phyloP scores from a whole-genome alignment of 2,888 invertebrate genomes.

The Tenthredo amoena region DNA sequence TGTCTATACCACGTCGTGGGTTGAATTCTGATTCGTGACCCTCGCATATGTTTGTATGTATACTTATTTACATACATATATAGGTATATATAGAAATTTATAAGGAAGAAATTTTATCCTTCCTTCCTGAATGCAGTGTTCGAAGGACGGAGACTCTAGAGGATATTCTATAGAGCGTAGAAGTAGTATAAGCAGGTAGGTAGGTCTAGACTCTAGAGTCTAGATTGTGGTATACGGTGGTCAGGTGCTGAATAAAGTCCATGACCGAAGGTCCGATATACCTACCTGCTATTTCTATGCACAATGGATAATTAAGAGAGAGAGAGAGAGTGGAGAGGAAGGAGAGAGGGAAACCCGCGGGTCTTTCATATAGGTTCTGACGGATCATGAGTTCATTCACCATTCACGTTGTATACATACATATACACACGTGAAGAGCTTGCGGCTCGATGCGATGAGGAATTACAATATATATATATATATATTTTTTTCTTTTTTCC shows the following conservation, averaged over 20 bases:
- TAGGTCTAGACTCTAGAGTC: neutral
- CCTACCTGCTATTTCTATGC: neutral
- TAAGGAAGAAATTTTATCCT: neutral
- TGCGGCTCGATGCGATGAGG: too few relatives aligned
- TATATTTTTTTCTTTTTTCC: too few relatives aligned
- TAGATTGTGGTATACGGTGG: neutral
- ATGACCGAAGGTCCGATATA: neutral
- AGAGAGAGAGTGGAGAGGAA: neutral
- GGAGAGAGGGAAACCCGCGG: neutral
- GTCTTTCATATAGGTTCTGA: neutral
- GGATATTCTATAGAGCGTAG: neutral
- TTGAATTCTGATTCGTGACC: neutral
- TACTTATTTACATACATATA: too few relatives aligned
- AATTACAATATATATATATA: too few relatives aligned
- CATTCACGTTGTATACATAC: neutral
- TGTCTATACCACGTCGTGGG: neutral
- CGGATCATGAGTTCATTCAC: neutral
- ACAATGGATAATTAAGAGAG: conserved; percentile 2
- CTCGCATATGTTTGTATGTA: neutral
- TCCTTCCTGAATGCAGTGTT: neutral
- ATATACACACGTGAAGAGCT: neutral
- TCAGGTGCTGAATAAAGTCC: conserved; percentile 16
- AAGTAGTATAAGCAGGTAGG: neutral
- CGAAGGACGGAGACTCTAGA: neutral
- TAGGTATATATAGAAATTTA: too few relatives aligned